Evolutionary conservation across 2,888 invertebrate genomes (phyloP), one percentile per base, ranked within the genome.

Genomic region (Cyclophora albipunctata): DNA sequence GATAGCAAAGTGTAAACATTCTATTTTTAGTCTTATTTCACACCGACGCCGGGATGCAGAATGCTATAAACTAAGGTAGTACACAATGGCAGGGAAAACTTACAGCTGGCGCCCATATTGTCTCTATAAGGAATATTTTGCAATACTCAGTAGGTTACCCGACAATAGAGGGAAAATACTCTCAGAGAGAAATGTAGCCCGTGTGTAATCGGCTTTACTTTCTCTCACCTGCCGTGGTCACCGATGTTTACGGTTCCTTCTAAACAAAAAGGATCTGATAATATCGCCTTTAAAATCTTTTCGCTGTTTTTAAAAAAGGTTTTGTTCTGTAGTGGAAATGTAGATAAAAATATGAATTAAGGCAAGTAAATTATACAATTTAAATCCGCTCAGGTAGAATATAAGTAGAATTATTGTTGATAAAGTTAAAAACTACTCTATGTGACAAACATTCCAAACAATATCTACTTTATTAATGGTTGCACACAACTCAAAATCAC

Each of bases 191-290:
- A 73, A 73, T 69, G 70, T 71, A 68, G 73, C 71, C 66, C 63
- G 68, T 73, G 63, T 78, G 74, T 84, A 85, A 86, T 81, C 85
- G 78, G 84, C 81, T 86, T 86, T 82, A 58, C 69, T 72, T 65
- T 67, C 64, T 70, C 66, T 62, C 66, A 54, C 65, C 58, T 62
- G 52, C 52, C 54, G 51, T 61, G 63, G 67, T 67, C 67, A 69
- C 67, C 59, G 54, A 52, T 57, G 51, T 59, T 62, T 54, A 60
- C 53, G 50, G 50, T 43, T 48, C 45, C 49, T 49, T 37, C 48
- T 56, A 60, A 59, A 51, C 44, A 51, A 42, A 51, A 55, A 58
- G 51, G 5, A 5, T 37, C 5, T 37, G 37, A 37, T 37, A 20
- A 20, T 20, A 20, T 20, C 20, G 20, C 20, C 20, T 20, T n/a